A percentile compares a stretch with the other conserved stretches of the same genome.
Conservation (phyloP, 2,797 vertebrate genomes). For the Rhinophrynus dorsalis region DNA sequence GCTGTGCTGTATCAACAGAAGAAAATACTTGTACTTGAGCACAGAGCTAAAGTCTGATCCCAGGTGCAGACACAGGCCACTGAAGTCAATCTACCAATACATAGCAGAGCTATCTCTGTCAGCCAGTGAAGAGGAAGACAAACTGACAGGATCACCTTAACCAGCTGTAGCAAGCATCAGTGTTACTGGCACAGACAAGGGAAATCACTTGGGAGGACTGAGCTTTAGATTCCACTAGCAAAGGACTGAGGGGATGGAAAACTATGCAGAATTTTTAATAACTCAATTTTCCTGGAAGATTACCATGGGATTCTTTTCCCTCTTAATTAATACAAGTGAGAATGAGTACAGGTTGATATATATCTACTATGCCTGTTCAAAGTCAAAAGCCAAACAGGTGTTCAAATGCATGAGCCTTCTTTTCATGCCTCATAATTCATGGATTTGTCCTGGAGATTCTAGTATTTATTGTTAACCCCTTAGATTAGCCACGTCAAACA, state of each 20-base stretch:
- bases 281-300: too few species aligned
- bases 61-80: background rate
- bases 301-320: background rate
- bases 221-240: too few species aligned
- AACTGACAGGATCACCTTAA: background rate
- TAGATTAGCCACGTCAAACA: too few species aligned
- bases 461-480: too few species aligned
- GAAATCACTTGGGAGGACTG: background rate
- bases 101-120: background rate
- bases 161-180: background rate
- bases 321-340: background rate
- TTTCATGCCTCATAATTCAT: too few species aligned
- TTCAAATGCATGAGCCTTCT: too few species aligned
- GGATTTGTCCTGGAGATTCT: too few species aligned
- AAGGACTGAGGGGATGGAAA: too few species aligned
- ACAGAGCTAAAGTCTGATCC: background rate
- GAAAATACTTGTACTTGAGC: background rate
- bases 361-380: too few species aligned
- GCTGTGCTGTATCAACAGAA: background rate
- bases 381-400: too few species aligned
- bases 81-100: background rate
- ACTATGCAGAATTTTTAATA: too few species aligned
- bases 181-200: background rate
- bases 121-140: background rate
- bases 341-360: too few species aligned